Evolutionary conservation across 2,888 invertebrate species (phyloP).

Genomic region (Dasypogon diadema): DNA sequence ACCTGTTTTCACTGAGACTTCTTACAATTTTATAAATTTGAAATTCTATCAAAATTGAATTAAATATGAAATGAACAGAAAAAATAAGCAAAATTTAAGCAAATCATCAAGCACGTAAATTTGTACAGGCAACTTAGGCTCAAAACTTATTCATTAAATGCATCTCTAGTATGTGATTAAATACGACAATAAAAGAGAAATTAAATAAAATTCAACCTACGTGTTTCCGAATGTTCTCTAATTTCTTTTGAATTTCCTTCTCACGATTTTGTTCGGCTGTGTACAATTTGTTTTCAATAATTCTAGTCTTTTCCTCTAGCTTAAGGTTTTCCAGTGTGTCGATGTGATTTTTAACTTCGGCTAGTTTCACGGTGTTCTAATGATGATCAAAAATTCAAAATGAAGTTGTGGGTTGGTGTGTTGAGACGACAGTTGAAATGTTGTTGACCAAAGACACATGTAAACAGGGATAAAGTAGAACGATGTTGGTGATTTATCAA

Average conservation of each 20-base stretch:
- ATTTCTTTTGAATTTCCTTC: slow-evolving; percentile 86
- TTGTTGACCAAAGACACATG: slow-evolving; percentile 21
- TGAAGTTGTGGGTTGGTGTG: not conserved
- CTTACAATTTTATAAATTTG: no score
- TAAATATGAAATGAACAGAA: no score
- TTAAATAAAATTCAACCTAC: slow-evolving; percentile 71
- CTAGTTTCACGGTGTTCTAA: slow-evolving; percentile 77
- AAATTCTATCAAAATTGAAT: no score
- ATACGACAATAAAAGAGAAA: slow-evolving; percentile 51
- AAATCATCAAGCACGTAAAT: not conserved
- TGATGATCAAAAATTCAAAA: slow-evolving; percentile 54
- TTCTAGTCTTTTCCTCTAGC: slow-evolving; percentile 76
- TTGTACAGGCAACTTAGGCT: not conserved
- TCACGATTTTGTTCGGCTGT: slow-evolving; percentile 86
- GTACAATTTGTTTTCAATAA: slow-evolving; percentile 80
- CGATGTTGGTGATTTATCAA: slow-evolving; percentile 22
- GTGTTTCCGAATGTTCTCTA: slow-evolving; percentile 87
- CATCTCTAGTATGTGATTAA: slow-evolving; percentile 51
- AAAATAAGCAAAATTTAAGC: no score
- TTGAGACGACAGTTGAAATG: slow-evolving; percentile 8
- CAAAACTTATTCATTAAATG: not conserved
- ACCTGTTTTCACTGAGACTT: no score
- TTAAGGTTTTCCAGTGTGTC: slow-evolving; percentile 73
- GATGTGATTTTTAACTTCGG: slow-evolving; percentile 76
- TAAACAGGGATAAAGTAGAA: slow-evolving; percentile 31